Conservation (phyloP, 2,888 invertebrate genomes). For the Limnephilus rhombicus region DNA sequence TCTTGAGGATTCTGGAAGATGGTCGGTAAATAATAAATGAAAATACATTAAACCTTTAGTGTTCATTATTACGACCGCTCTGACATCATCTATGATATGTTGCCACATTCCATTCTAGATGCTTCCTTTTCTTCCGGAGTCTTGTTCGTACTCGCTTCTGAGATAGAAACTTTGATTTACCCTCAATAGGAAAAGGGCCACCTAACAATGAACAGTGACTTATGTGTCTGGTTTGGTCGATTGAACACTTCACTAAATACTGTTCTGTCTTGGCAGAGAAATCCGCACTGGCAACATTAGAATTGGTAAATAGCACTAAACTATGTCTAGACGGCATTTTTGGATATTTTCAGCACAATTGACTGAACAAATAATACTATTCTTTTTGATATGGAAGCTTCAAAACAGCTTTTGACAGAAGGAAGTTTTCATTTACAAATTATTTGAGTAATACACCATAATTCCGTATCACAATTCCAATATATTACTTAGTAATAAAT, state of each 20-base stretch:
- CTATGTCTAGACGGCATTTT: constrained; percentile 54
- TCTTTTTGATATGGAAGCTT: not conserved
- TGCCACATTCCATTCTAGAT: not conserved
- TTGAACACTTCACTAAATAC: constrained; percentile 58
- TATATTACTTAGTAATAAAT: no score
- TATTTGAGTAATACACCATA: not conserved
- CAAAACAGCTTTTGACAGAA: not conserved
- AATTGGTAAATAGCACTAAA: constrained; percentile 47
- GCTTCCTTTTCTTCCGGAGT: constrained; percentile 4
- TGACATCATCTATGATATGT: constrained; percentile 22
- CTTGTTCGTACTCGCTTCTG: not conserved
- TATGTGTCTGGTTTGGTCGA: constrained; percentile 65
- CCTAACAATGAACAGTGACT: constrained; percentile 61
- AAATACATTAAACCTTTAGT: not conserved
- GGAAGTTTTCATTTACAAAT: not conserved
- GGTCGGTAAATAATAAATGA: not conserved
- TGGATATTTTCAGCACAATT: not conserved
- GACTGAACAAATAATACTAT: not conserved
- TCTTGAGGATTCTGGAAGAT: not conserved
- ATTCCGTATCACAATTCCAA: no score
- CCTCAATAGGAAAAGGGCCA: constrained; percentile 47
- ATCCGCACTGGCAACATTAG: constrained; percentile 54
- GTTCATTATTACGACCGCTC: not conserved
- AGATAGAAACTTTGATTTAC: constrained; percentile 56
- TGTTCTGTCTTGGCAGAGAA: constrained; percentile 49